phyloP scores from a whole-genome alignment of 2,797 vertebrate species.

The Liparis tanakae region DNA sequence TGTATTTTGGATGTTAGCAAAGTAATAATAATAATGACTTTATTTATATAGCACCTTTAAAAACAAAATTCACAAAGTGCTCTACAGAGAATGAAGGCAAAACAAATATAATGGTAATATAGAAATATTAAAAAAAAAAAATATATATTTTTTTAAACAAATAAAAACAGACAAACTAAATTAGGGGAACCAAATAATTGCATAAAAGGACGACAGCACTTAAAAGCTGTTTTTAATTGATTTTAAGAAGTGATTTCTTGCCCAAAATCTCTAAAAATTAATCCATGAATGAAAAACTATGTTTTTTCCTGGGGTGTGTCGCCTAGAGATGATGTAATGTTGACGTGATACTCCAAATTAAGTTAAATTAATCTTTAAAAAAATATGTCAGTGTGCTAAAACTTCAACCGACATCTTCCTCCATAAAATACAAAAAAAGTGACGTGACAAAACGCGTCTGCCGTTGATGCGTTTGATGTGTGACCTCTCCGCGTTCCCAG shows the following conservation, averaged over 20 bases:
- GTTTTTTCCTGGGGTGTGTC: background rate
- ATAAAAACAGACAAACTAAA: too few relatives aligned
- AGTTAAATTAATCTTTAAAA: background rate
- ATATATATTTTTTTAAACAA: too few relatives aligned
- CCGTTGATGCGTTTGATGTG: background rate
- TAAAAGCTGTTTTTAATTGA: too few relatives aligned
- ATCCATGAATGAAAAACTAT: background rate
- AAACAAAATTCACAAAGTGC: too few relatives aligned
- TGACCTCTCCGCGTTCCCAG: constrained; percentile 66
- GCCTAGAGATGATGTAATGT: background rate
- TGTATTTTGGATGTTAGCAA: background rate
- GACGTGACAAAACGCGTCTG: too few relatives aligned
- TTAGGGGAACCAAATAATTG: too few relatives aligned
- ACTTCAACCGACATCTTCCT: background rate
- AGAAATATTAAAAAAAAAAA: too few relatives aligned
- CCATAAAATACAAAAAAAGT: background rate
- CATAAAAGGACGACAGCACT: too few relatives aligned
- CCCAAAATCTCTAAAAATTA: background rate
- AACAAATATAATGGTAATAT: too few relatives aligned
- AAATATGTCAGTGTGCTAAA: background rate
- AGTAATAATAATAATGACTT: too few relatives aligned
- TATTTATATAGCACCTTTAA: too few relatives aligned
- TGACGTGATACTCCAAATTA: background rate
- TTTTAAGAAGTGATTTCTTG: background rate
- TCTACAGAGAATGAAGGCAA: too few relatives aligned